Evolutionary conservation across 2,888 invertebrate species (phyloP).

Genomic region (Chloroclysta siterata): DNA sequence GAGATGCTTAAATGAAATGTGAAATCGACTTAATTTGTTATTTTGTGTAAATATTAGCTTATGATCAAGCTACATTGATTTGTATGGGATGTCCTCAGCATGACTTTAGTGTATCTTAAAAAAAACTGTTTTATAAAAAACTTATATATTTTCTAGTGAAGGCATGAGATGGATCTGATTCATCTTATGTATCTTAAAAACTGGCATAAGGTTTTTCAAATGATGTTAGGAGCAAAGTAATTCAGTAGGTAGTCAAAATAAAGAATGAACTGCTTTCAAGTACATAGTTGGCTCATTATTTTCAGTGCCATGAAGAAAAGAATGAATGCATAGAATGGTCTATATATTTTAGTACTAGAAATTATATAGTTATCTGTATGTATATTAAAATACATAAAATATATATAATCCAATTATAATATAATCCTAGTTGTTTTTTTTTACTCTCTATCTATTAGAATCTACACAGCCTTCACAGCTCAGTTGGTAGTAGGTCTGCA

Average conservation of each 20-base stretch:
- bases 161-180: not conserved
- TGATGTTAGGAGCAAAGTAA: not conserved
- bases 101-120: not conserved
- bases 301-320: constrained; percentile 27
- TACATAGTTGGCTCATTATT: constrained; percentile 3
- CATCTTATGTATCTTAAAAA: not conserved
- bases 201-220: not conserved
- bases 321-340: constrained; percentile 5
- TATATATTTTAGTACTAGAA: constrained; percentile 8
- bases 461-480: no score
- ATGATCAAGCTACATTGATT: not conserved
- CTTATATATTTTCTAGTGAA: no score
- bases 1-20: not conserved
- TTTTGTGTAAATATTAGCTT: not conserved
- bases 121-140: no score
- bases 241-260: not conserved
- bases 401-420: constrained; percentile 15
- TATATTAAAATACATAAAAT: constrained; percentile 21
- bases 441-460: no score
- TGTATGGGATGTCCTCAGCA: not conserved
- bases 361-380: not conserved
- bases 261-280: not conserved
- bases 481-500: no score
- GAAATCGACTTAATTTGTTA: not conserved
- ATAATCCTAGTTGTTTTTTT: no score